Evolutionary conservation across 2,797 vertebrate genomes (phyloP), one percentile per base, ranked within the genome.

Genomic region (Hypotaenidia okinawae): DNA sequence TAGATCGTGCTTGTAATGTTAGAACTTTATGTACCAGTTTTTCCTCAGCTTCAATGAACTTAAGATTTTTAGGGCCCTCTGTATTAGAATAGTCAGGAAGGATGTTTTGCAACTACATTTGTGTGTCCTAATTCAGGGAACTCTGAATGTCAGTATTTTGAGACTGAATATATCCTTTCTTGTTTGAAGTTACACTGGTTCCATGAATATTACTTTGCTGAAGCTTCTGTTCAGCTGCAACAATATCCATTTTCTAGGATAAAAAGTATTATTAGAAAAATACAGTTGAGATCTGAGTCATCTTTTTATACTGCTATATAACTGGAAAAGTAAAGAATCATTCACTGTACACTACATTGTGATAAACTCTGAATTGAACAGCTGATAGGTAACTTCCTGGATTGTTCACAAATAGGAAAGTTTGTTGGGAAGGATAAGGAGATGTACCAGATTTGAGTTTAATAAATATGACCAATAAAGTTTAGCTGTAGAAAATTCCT

Each of bases 1-100:
- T 96, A 95, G 87, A 45, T 63, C 86, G 63, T 63, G 54, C 52
- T 88, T 86, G 33, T 74, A 66, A 70, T 37, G 47, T 83, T 79
- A 77, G 54, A 93, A 69, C 33, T 73, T 80, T 52, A 41, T 19
- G n/a, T 67, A 84, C 23, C 30, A 15, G 17, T 89, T 76, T 85
- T 69, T 61, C 54, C 91, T 83, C 64, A 51, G 33, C 28, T 79
- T 85, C 57, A 77, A 8, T 39, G 51, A 76, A 57, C 32, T 69
- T 39, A 28, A 73, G 52, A 24, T 84, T 87, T 80, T 76, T 79
- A 47, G 8, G 21, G 11, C 16, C 45, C 17, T 79, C 24, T 75
- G 24, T 84, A 62, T 78, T 67, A 67, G 32, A 84, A 57, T 24
- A 76, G 35, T 58, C 24, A 35, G 0, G 2, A 76, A 57, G 21